Evolutionary conservation across 64 coral and sea anemone genomes (phyloP).

Genomic region (Hydrozoanthus tunicans): DNA sequence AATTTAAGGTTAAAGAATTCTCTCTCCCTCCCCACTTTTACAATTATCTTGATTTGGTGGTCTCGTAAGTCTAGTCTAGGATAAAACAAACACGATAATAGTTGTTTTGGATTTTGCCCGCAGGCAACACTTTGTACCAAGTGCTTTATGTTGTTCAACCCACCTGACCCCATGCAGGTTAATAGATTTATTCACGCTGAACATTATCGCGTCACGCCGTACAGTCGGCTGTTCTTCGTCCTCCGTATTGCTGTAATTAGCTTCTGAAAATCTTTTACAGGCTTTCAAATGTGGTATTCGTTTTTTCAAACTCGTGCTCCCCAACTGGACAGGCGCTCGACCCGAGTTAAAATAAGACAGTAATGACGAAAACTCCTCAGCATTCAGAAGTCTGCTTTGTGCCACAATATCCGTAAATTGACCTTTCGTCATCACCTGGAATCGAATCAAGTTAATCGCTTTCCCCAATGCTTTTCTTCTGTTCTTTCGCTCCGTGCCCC

Average conservation of each 20-base stretch:
- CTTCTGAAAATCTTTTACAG: conserved; percentile 48
- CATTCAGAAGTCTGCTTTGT: conserved; percentile 27
- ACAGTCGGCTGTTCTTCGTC: conserved; percentile 39
- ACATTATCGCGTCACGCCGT: conserved; percentile 45
- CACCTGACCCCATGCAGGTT: conserved; percentile 53
- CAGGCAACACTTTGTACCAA: background rate
- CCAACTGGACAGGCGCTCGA: conserved; percentile 16
- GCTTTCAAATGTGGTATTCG: conserved; percentile 40
- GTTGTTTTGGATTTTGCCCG: background rate
- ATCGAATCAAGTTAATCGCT: conserved; percentile 58
- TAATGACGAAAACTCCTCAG: conserved; percentile 31
- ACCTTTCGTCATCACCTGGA: conserved; percentile 57
- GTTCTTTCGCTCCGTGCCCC: conserved; percentile 33
- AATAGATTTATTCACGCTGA: conserved; percentile 40
- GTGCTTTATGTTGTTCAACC: background rate
- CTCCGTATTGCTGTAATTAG: conserved; percentile 15
- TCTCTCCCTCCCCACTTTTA: too few species aligned
- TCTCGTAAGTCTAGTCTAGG: background rate
- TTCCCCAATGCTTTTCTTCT: conserved; percentile 49
- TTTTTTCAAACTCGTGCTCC: conserved; percentile 6
- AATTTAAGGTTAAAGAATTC: too few species aligned
- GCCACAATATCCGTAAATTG: conserved; percentile 54
- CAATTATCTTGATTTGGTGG: too few species aligned
- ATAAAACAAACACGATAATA: background rate
- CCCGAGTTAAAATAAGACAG: conserved; percentile 40